Conservation (phyloP, 2,888 invertebrate species). For the Platycheirus albimanus region DNA sequence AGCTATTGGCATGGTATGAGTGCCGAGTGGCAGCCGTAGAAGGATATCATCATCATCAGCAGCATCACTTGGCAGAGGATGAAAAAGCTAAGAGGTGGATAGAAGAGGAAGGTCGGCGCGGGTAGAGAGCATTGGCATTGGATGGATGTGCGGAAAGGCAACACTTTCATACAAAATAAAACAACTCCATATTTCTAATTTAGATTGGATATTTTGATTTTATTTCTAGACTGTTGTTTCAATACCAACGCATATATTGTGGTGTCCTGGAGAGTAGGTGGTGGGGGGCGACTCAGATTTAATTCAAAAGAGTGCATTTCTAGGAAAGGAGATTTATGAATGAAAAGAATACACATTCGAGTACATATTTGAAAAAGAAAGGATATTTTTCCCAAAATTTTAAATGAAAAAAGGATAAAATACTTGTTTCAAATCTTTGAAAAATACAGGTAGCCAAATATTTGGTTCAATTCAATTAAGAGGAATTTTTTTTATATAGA, state of each 20-base stretch:
- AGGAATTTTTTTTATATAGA: no score
- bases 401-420: no score
- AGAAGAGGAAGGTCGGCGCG: neutral
- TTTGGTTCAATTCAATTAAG: no score
- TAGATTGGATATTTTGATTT: slow-evolving; percentile 57
- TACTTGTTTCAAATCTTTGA: no score
- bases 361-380: no score
- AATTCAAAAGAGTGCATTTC: neutral
- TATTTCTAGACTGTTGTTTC: slow-evolving; percentile 39
- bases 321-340: neutral
- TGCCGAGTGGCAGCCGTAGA: slow-evolving; percentile 39
- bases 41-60: slow-evolving; percentile 61
- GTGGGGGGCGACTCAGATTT: no score
- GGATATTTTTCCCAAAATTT: no score
- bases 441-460: no score
- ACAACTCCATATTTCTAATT: slow-evolving; percentile 72
- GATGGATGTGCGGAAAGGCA: slow-evolving; percentile 37
- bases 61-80: slow-evolving; percentile 27
- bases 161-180: slow-evolving; percentile 21
- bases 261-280: no score
- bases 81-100: slow-evolving; percentile 7
- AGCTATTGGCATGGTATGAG: slow-evolving; percentile 13
- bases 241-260: neutral
- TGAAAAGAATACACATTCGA: neutral
- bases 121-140: slow-evolving; percentile 19